Conservation (phyloP, 2,797 vertebrate species). For the Odontamblyopus rebecca region DNA sequence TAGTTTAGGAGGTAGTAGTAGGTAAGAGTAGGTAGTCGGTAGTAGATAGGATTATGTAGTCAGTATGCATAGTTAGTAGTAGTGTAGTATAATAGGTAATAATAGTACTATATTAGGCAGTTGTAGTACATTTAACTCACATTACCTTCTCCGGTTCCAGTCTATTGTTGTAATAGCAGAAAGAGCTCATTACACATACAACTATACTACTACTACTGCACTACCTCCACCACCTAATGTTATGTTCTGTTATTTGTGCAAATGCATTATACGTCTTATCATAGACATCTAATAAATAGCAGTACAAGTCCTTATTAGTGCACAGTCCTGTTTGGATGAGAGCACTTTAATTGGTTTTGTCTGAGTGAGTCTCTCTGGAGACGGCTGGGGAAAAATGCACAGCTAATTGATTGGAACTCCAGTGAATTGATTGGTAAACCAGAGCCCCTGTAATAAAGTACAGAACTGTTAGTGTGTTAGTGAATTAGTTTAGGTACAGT, state of each 20-base stretch:
- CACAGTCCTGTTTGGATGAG: constrained; percentile 24
- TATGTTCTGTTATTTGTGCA: not conserved
- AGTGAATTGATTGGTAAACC: constrained; percentile 47
- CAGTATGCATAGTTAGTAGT: too few species aligned
- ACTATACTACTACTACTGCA: not conserved
- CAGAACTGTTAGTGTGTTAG: constrained; percentile 3
- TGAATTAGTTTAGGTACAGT: not conserved
- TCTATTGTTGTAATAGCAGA: not conserved
- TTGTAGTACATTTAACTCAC: too few species aligned
- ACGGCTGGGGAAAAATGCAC: constrained; percentile 54
- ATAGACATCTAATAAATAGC: constrained; percentile 4
- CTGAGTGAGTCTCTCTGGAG: constrained; percentile 38
- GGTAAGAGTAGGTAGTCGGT: too few species aligned
- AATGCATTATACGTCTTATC: not conserved
- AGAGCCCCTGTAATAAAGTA: constrained; percentile 40
- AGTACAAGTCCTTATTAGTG: not conserved
- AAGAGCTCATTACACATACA: not conserved
- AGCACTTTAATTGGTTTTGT: constrained; percentile 50
- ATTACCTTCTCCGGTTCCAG: too few species aligned
- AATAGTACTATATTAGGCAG: too few species aligned
- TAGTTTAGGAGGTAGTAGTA: not conserved
- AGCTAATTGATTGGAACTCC: constrained; percentile 62
- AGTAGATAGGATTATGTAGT: too few species aligned
- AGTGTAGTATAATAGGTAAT: too few species aligned
- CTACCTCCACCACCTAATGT: not conserved